phyloP scores from a whole-genome alignment of 2,113 vertebrate genomes.

The Myotis lucifugus region DNA sequence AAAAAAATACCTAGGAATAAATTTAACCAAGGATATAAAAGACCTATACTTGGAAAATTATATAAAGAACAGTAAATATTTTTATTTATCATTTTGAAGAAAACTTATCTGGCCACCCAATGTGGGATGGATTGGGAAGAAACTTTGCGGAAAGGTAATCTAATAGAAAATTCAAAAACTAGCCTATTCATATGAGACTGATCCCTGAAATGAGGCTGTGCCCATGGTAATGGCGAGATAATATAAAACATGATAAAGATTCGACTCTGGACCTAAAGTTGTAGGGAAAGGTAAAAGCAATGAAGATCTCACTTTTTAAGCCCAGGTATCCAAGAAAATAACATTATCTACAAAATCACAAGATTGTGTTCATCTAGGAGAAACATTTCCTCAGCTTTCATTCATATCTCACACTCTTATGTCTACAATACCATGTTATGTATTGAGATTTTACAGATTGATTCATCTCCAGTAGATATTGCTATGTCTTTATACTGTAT shows the following conservation, averaged over 20 bases:
- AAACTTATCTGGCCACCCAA: background rate
- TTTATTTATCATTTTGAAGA: slow-evolving; percentile 2
- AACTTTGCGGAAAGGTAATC: background rate
- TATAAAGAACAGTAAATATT: background rate
- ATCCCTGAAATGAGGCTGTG: background rate
- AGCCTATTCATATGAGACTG: background rate
- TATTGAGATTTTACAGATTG: background rate
- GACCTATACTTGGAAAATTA: no score
- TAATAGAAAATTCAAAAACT: background rate
- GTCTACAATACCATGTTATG: background rate
- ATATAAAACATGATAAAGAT: background rate
- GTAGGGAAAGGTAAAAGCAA: background rate
- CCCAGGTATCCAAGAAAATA: background rate
- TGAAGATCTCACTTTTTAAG: background rate
- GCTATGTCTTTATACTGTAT: background rate
- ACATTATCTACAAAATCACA: background rate
- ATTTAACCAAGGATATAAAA: no score
- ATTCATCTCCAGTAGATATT: background rate
- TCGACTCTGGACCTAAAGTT: background rate
- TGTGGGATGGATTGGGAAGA: background rate
- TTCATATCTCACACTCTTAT: background rate
- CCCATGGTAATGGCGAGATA: background rate
- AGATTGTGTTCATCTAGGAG: background rate
- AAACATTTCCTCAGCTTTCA: background rate
- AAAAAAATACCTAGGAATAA: no score